Conservation (phyloP, 2,797 vertebrate species). For the Eulemur albifrons region DNA sequence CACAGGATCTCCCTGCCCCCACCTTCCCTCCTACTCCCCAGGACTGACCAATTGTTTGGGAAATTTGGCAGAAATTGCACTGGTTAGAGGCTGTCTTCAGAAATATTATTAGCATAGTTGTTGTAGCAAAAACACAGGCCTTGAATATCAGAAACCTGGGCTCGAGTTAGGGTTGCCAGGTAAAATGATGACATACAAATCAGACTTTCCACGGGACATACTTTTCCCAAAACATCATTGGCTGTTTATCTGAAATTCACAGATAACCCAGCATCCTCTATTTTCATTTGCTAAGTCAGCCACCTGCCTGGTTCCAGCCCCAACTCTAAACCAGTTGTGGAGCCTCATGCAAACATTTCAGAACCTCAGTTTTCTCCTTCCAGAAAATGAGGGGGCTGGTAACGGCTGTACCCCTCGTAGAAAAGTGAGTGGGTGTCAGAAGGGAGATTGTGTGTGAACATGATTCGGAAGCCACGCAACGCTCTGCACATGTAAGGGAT, state of each 20-base stretch:
- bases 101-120: not conserved
- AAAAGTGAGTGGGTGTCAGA: not conserved
- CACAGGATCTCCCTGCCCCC: rapidly evolving
- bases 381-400: not conserved
- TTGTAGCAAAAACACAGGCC: not conserved
- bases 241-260: not conserved
- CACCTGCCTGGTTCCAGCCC: not conserved
- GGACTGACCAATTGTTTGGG: not conserved
- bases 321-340: not conserved
- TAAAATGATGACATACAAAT: not conserved
- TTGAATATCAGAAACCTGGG: not conserved
- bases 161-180: not conserved
- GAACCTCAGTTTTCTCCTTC: not conserved
- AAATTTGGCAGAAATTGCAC: not conserved
- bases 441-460: not conserved
- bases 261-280: not conserved
- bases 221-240: not conserved
- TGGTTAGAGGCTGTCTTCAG: not conserved
- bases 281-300: not conserved
- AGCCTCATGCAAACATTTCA: not conserved
- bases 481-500: rapidly evolving
- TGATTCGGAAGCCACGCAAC: rapidly evolving
- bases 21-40: not conserved
- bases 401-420: rapidly evolving
- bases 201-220: not conserved